Percentiles rank a stretch among this genome's conserved stretches.
These are phyloP conservation scores for Entomyzon cyanotis DNA, from an alignment of 2,113 vertebrate genomes.

Conservation along the genomic window DNA sequence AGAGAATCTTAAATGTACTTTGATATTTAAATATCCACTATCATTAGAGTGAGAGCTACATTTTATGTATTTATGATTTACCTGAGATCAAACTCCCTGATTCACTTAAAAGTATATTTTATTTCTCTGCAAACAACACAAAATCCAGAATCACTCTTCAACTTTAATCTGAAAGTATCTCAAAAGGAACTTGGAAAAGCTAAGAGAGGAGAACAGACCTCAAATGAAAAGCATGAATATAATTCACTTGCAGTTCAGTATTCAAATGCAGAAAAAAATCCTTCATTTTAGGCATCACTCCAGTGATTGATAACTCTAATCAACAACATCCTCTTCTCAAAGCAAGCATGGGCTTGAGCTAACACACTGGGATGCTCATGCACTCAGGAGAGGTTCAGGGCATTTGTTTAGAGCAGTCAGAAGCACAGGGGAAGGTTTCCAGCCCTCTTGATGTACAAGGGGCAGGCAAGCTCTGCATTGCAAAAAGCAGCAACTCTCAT, in stretches of 20 bases:
- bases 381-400: neutral
- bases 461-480: neutral
- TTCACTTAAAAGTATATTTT: neutral
- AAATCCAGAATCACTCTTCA: neutral
- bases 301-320: neutral
- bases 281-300: neutral
- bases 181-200: neutral
- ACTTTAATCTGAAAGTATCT: neutral
- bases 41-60: neutral
- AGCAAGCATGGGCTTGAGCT: neutral
- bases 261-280: neutral
- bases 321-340: neutral
- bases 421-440: neutral
- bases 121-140: neutral
- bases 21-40: conserved; percentile 1
- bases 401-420: neutral
- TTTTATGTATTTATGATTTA: neutral
- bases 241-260: neutral
- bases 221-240: neutral
- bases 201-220: neutral
- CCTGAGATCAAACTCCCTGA: neutral
- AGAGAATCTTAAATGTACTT: neutral
- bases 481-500: neutral
- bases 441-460: neutral
- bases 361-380: neutral